A percentile compares a stretch with the other conserved stretches of the same genome.
Evolutionary conservation across 2,797 vertebrate species (phyloP).

Genomic region (Syngnathus rostellatus): DNA sequence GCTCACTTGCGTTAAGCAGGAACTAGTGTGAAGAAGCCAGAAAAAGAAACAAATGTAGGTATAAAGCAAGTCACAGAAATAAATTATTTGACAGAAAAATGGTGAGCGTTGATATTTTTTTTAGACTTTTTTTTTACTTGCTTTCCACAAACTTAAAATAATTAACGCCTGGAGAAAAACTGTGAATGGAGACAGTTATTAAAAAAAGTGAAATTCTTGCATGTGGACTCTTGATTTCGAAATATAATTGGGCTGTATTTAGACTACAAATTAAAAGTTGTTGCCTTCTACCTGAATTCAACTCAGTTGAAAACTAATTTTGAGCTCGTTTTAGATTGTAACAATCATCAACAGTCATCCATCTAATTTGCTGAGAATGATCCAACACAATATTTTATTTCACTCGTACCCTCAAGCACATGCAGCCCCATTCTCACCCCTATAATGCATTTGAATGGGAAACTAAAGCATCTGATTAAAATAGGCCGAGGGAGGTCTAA

Average conservation of each 20-base stretch:
- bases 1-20: conserved; percentile 17
- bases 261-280: background rate
- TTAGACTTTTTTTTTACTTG: background rate
- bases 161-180: background rate
- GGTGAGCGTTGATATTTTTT: background rate
- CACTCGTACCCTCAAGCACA: background rate
- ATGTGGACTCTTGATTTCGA: background rate
- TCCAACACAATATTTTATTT: background rate
- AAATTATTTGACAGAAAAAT: background rate
- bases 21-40: conserved; percentile 8
- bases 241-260: background rate
- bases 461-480: background rate
- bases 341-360: background rate
- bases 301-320: background rate
- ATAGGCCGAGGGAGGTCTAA: background rate
- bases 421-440: background rate
- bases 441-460: background rate
- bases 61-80: background rate
- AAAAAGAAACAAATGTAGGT: background rate
- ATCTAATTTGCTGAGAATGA: background rate
- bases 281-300: background rate
- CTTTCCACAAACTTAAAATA: background rate
- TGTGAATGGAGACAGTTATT: background rate
- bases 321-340: background rate
- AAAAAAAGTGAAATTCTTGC: background rate